Conservation (phyloP, 2,888 invertebrate genomes). For the Acrobasis consociella region DNA sequence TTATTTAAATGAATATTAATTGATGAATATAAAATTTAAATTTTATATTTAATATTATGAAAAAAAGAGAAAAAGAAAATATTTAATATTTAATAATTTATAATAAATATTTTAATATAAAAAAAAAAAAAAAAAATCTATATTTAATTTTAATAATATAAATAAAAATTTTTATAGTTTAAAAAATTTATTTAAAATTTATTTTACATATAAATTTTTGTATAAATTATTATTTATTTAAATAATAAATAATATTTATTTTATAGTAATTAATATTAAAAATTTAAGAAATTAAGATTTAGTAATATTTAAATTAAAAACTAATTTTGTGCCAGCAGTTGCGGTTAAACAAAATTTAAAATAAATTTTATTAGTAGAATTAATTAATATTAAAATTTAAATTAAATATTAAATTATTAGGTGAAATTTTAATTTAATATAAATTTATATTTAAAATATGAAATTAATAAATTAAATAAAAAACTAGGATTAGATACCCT, state of each 20-base stretch:
- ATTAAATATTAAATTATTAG: constrained; percentile 72
- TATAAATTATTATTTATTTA: constrained; percentile 58
- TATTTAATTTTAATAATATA: constrained; percentile 40
- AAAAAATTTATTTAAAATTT: constrained; percentile 72
- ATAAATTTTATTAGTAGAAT: constrained; percentile 73
- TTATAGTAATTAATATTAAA: constrained; percentile 77
- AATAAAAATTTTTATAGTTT: constrained; percentile 77
- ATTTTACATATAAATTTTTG: constrained; percentile 83
- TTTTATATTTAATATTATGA: no score
- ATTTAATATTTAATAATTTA: constrained; percentile 35
- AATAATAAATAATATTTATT: constrained; percentile 53
- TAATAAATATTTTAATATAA: constrained; percentile 38
- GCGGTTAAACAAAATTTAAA: constrained; percentile 86
- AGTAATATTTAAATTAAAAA: constrained; percentile 82
- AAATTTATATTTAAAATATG: constrained; percentile 57
- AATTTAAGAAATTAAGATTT: constrained; percentile 84
- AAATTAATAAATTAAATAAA: constrained; percentile 68
- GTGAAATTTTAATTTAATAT: constrained; percentile 83
- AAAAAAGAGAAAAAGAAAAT: constrained; percentile 31
- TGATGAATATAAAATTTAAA: no score
- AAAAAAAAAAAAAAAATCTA: constrained; percentile 66
- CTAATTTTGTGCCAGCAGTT: constrained; percentile 87
- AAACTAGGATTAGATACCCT: no score
- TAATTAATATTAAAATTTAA: constrained; percentile 60
- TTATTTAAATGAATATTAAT: no score